Evolutionary conservation across 2,797 vertebrate species (phyloP), one percentile per base, ranked within the genome.

Genomic region (Helarctos malayanus): DNA sequence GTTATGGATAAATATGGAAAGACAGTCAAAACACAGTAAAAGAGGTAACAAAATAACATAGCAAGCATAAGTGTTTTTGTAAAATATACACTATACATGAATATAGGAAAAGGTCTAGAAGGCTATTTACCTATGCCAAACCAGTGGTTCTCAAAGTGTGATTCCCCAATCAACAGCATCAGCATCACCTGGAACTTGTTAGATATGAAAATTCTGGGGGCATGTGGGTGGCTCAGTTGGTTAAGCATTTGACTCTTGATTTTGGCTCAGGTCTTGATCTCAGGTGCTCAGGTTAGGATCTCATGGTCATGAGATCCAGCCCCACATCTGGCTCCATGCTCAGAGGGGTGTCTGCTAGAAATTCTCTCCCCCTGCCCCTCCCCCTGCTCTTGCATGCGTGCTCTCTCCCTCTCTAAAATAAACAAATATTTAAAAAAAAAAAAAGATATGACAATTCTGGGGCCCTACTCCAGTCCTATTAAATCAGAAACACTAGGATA

Each of bases 1-100:
- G 14, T 10, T 65, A 89, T 57, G 13, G 47, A 94, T 80, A 95
- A 78, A 94, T 69, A 84, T 27, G 19, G n/a, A 89, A 93, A 84
- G 18, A 91, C 9, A 75, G 14, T 75, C 12, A 93, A 92, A 79
- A 69, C 76, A 90, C 2, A 87, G 1, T 69, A 87, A 86, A 65
- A 90, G 59, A 96, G 29, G 41, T 29, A 89, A 45, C 35, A 69
- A 87, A 90, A 80, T 76, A 91, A 85, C 11, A 59, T 4, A 83
- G 27, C 32, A 27, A 75, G 27, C 8, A 10, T 71, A 61, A 65
- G 9, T 38, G 19, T 69, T 89, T 96, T 87, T 78, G 45, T 87
- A 78, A 95, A 85, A 96, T 41, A 71, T 7, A 21, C 1, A 84
- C 61, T 84, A 83, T 47, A 95, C 9, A 63, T 52, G 11, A 91